Percentiles rank a stretch among this genome's conserved stretches.
These are phyloP conservation scores for Tinea pellionella DNA, from an alignment of 2,888 invertebrate genomes.

Conservation along the genomic window DNA sequence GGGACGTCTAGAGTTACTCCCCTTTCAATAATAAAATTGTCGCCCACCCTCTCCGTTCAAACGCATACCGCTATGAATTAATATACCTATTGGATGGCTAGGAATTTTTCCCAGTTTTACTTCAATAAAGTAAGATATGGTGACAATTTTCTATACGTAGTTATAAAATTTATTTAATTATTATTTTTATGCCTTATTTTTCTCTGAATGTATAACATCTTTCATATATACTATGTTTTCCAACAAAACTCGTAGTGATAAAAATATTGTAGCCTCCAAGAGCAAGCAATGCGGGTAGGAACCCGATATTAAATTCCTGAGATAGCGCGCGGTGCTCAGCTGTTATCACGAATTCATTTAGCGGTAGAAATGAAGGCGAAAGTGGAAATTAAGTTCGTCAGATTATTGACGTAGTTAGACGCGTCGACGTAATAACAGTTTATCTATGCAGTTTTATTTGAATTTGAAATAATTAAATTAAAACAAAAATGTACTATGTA, in stretches of 20 bases:
- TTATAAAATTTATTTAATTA: too few relatives aligned
- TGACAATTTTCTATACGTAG: too few relatives aligned
- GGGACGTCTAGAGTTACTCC: background rate
- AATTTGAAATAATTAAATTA: too few relatives aligned
- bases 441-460: too few relatives aligned
- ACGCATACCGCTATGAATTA: background rate
- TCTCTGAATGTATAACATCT: too few relatives aligned
- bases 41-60: background rate
- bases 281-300: conserved; percentile 14
- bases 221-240: too few relatives aligned
- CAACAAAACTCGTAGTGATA: too few relatives aligned
- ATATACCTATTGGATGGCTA: background rate
- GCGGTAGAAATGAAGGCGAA: background rate
- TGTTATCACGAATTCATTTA: conserved; percentile 9
- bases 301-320: conserved; percentile 18
- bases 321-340: conserved; percentile 14
- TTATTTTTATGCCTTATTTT: too few relatives aligned
- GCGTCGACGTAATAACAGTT: too few relatives aligned
- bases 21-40: conserved; percentile 2
- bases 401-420: background rate
- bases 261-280: too few relatives aligned
- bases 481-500: too few relatives aligned
- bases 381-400: conserved; percentile 4
- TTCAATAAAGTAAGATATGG: background rate
- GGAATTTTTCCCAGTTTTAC: background rate